phyloP scores from a whole-genome alignment of 23 tunicate species.

The Halocynthia roretzi region DNA sequence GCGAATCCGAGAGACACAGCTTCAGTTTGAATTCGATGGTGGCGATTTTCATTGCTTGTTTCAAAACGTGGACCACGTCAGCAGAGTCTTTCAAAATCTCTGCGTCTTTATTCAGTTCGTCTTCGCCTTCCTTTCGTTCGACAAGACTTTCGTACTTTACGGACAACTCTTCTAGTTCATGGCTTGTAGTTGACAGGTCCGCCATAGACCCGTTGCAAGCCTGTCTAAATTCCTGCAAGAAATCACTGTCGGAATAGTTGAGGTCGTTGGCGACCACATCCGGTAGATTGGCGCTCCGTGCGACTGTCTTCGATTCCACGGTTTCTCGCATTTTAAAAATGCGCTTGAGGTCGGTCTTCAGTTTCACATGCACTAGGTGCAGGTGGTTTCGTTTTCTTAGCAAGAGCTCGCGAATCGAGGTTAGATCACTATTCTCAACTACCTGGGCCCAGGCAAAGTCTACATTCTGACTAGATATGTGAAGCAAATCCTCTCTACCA shows the following conservation, averaged over 20 bases:
- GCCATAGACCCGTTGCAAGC: not conserved
- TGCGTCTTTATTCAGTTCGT: not conserved
- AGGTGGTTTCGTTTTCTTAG: constrained; percentile 1
- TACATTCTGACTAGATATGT: too few relatives aligned
- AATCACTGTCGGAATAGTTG: constrained; percentile 11
- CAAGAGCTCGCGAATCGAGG: not conserved
- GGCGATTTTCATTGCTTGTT: constrained; percentile 23
- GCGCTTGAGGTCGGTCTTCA: constrained; percentile 10
- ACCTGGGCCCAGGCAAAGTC: too few relatives aligned
- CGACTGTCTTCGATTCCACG: not conserved
- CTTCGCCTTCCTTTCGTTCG: not conserved
- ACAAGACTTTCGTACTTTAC: constrained; percentile 1
- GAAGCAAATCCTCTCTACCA: too few relatives aligned
- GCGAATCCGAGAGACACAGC: not conserved
- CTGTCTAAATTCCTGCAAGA: constrained; percentile 10
- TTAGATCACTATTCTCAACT: too few relatives aligned
- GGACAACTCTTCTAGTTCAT: constrained; percentile 5
- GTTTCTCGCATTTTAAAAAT: constrained; percentile 10
- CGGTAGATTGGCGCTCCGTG: constrained; percentile 18
- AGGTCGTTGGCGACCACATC: not conserved
- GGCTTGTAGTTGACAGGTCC: not conserved
- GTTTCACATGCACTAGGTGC: constrained; percentile 7
- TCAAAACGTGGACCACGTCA: constrained; percentile 2
- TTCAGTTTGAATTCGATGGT: constrained; percentile 4
- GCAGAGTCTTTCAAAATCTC: constrained; percentile 4